Percentiles rank a stretch among this genome's conserved stretches.
Conservation (phyloP, 2,888 invertebrate genomes). For the Tipula lateralis region DNA sequence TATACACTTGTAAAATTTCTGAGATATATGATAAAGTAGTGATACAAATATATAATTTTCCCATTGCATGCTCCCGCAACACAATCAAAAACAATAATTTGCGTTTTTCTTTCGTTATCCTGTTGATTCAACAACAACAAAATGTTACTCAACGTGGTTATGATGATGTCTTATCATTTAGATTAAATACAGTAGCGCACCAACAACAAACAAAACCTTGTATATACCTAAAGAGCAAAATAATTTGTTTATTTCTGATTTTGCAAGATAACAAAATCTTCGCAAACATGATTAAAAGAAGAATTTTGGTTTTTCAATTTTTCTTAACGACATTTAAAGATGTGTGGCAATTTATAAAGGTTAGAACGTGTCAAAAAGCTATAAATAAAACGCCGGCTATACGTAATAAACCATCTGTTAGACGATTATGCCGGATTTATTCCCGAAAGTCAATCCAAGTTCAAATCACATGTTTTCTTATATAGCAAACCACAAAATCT, state of each 20-base stretch:
- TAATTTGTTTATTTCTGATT: background rate
- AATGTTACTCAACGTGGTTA: background rate
- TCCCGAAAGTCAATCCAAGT: background rate
- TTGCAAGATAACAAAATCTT: background rate
- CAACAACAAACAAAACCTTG: background rate
- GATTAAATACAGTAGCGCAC: background rate
- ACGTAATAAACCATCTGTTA: background rate
- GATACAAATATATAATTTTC: too few relatives aligned
- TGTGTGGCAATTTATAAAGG: background rate
- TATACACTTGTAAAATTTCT: too few relatives aligned
- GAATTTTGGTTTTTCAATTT: background rate
- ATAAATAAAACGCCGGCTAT: background rate
- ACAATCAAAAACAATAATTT: background rate
- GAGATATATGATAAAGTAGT: too few relatives aligned
- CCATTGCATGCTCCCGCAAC: background rate
- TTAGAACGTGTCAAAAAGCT: background rate
- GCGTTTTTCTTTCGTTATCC: background rate
- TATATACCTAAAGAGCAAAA: background rate
- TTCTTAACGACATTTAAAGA: background rate
- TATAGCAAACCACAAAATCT: background rate
- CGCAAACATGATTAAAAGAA: background rate
- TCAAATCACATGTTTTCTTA: conserved; percentile 9
- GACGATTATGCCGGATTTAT: background rate
- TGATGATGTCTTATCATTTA: conserved; percentile 15
- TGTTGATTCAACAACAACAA: background rate